Evolutionary conservation across 2,113 vertebrate genomes (phyloP).

Genomic region (Emydura subglobosa): DNA sequence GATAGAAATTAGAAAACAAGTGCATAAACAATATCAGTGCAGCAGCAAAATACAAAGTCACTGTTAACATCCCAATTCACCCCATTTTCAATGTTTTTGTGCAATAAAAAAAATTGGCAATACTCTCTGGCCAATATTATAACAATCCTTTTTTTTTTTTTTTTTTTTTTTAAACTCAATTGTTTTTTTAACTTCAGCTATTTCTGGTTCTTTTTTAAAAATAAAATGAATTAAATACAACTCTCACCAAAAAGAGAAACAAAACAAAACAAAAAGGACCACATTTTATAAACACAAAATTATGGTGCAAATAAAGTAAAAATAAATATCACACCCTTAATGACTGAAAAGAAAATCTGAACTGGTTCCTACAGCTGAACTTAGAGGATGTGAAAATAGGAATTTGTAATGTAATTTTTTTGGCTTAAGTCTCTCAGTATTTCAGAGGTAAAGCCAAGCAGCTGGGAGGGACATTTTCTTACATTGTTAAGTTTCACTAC

Average conservation of each 20-base stretch:
- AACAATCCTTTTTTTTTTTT: slow-evolving; percentile 65
- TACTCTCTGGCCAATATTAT: slow-evolving; percentile 70
- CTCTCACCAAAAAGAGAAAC: slow-evolving; percentile 31
- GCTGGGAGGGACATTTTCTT: slow-evolving; percentile 58
- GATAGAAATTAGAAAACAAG: slow-evolving; percentile 74
- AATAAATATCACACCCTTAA: slow-evolving; percentile 73
- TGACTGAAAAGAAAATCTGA: slow-evolving; percentile 62
- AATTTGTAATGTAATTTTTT: slow-evolving; percentile 56
- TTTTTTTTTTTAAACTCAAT: slow-evolving; percentile 22
- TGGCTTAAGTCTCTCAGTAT: slow-evolving; percentile 67
- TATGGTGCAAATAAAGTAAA: slow-evolving; percentile 68
- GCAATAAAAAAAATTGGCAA: slow-evolving; percentile 77
- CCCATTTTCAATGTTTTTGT: slow-evolving; percentile 75
- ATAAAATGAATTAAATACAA: slow-evolving; percentile 71
- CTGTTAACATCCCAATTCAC: slow-evolving; percentile 77
- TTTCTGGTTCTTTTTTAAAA: slow-evolving; percentile 60
- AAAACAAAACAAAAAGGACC: slow-evolving; percentile 35
- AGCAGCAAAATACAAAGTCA: slow-evolving; percentile 79
- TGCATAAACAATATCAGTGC: slow-evolving; percentile 77
- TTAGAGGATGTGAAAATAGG: slow-evolving; percentile 61
- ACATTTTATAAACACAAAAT: slow-evolving; percentile 61
- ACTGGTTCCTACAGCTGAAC: slow-evolving; percentile 66
- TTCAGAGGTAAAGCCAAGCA: slow-evolving; percentile 69
- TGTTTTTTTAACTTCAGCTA: slow-evolving; percentile 65
- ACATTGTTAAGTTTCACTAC: slow-evolving; percentile 47